Conservation (phyloP, 2,113 vertebrate species). For the Stercorarius parasiticus region DNA sequence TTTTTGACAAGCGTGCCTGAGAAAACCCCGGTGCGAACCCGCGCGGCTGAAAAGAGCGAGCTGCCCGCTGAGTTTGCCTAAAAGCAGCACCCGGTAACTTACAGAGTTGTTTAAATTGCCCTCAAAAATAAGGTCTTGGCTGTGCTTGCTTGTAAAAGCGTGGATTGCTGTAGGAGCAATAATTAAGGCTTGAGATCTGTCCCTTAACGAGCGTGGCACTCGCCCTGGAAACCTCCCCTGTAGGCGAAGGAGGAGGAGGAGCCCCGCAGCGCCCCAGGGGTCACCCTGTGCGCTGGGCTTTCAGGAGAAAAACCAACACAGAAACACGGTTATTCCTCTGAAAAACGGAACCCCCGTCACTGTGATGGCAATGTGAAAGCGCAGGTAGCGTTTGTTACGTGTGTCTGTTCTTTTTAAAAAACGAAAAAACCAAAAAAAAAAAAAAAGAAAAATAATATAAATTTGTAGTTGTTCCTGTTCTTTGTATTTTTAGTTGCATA, state of each 20-base stretch:
- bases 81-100: accelerated
- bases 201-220: neutral
- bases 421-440: neutral
- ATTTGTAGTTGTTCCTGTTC: constrained; percentile 62
- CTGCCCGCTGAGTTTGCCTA: neutral
- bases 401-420: constrained; percentile 52
- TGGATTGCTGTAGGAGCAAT: neutral
- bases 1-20: neutral
- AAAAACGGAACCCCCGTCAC: constrained; percentile 41
- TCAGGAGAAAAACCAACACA: neutral
- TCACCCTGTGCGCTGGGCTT: neutral
- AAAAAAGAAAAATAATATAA: neutral
- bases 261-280: neutral
- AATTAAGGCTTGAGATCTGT: neutral
- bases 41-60: neutral
- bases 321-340: constrained; percentile 6
- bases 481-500: constrained; percentile 64
- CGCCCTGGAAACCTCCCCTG: neutral
- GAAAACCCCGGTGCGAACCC: neutral
- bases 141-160: neutral
- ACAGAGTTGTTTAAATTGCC: accelerated
- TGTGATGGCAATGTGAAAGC: constrained; percentile 65
- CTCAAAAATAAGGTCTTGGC: neutral
- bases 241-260: neutral
- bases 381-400: constrained; percentile 37